These are phyloP conservation scores for Hirtodrosophila confusa DNA, from an alignment of 2,888 invertebrate species.

Conservation along the genomic window DNA sequence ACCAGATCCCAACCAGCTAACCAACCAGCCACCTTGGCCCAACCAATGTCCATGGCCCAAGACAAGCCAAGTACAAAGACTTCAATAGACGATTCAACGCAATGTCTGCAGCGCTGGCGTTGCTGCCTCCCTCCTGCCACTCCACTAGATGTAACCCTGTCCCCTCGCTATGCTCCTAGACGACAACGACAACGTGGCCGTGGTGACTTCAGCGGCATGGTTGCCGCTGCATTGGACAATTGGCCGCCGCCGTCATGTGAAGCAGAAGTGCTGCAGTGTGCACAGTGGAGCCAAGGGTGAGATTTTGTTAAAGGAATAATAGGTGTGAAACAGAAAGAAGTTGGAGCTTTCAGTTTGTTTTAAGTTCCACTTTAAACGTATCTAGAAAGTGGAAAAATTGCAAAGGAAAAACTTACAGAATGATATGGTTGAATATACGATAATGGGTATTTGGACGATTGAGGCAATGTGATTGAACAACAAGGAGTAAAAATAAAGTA, in stretches of 20 bases:
- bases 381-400: too few relatives aligned
- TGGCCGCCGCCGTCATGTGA: constrained; percentile 67
- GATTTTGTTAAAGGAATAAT: not conserved
- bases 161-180: constrained; percentile 23
- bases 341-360: too few relatives aligned
- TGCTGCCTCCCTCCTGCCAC: not conserved
- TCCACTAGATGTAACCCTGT: not conserved
- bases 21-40: constrained; percentile 25
- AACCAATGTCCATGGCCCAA: constrained; percentile 40
- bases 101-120: constrained; percentile 37
- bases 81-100: constrained; percentile 69
- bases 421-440: too few relatives aligned
- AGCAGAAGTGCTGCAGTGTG: constrained; percentile 43
- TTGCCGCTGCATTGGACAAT: constrained; percentile 70
- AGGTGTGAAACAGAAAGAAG: too few relatives aligned
- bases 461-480: too few relatives aligned
- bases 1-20: constrained; percentile 32
- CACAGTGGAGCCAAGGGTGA: constrained; percentile 34
- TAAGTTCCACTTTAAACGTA: too few relatives aligned
- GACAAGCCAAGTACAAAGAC: constrained; percentile 50
- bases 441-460: too few relatives aligned
- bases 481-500: too few relatives aligned
- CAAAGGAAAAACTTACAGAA: too few relatives aligned
- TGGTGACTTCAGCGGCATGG: constrained; percentile 43
- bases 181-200: constrained; percentile 35